Conservation (phyloP, 2,113 vertebrate species). For the Synodontis membranacea region DNA sequence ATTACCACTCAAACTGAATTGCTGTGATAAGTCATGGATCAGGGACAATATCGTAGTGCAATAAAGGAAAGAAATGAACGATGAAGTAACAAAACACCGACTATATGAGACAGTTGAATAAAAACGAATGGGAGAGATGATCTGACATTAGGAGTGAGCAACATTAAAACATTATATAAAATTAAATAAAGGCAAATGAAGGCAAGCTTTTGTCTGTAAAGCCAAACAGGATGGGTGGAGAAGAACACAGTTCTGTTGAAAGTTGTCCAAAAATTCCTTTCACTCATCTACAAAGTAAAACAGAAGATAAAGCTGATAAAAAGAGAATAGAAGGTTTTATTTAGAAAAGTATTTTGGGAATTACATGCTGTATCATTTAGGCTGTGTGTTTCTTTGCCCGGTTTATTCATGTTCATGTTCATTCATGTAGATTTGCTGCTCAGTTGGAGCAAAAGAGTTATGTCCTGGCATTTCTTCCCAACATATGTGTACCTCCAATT, state of each 20-base stretch:
- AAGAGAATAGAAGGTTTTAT: neutral
- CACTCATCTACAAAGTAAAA: neutral
- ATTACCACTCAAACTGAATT: too few relatives aligned
- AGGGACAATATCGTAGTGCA: too few relatives aligned
- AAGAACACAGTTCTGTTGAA: neutral
- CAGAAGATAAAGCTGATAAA: neutral
- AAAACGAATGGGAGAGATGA: too few relatives aligned
- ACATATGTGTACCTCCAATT: neutral
- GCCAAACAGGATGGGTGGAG: neutral
- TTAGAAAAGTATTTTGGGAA: neutral
- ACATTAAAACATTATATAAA: neutral
- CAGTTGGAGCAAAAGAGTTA: neutral
- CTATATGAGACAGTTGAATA: neutral
- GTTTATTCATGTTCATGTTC: too few relatives aligned
- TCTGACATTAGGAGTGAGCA: too few relatives aligned
- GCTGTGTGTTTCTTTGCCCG: neutral
- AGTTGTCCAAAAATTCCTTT: neutral
- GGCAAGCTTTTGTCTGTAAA: neutral
- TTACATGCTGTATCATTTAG: neutral
- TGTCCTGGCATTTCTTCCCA: neutral
- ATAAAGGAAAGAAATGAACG: too few relatives aligned
- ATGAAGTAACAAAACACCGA: neutral
- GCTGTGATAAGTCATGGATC: too few relatives aligned
- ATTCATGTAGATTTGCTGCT: too few relatives aligned
- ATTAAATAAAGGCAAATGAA: neutral